These are phyloP conservation scores for Schizotus pectinicornis DNA, from an alignment of 2,888 invertebrate genomes.

Conservation along the genomic window DNA sequence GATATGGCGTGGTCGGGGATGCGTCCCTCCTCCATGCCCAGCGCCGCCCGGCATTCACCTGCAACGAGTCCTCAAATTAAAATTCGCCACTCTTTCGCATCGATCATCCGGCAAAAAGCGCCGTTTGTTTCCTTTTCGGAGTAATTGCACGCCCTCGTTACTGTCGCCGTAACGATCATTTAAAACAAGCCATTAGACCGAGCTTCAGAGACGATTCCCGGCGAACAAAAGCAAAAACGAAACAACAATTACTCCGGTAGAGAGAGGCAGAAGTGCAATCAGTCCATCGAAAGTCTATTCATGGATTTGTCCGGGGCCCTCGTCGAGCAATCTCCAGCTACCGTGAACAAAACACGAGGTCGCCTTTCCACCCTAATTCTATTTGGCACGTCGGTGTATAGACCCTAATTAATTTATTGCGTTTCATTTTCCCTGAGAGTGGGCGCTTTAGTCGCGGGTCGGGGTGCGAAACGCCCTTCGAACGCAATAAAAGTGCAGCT, in stretches of 20 bases:
- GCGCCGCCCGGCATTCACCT: conserved; percentile 74
- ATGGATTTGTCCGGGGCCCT: neutral
- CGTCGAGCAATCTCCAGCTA: conserved; percentile 9
- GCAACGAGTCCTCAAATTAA: conserved; percentile 41
- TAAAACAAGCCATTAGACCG: conserved; percentile 8
- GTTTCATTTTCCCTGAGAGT: conserved; percentile 51
- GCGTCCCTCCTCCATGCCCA: conserved; percentile 87
- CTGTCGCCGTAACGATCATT: conserved; percentile 7
- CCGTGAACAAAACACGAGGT: conserved; percentile 7
- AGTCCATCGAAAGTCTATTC: neutral
- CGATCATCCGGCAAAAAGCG: neutral
- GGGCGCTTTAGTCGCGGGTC: conserved; percentile 30
- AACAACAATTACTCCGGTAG: conserved; percentile 25
- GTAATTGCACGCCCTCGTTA: conserved; percentile 8
- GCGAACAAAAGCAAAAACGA: conserved; percentile 29
- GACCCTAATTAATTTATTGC: conserved; percentile 55
- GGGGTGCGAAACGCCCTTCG: conserved; percentile 30
- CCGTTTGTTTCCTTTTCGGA: conserved; percentile 4
- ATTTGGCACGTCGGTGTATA: conserved; percentile 46
- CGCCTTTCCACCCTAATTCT: conserved; percentile 33
- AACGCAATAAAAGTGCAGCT: conserved; percentile 34
- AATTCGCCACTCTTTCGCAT: neutral
- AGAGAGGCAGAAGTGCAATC: conserved; percentile 4
- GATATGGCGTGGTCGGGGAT: conserved; percentile 85
- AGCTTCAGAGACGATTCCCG: neutral